phyloP scores from a whole-genome alignment of 2,797 vertebrate genomes.

The Acestrorhynchus altus region DNA sequence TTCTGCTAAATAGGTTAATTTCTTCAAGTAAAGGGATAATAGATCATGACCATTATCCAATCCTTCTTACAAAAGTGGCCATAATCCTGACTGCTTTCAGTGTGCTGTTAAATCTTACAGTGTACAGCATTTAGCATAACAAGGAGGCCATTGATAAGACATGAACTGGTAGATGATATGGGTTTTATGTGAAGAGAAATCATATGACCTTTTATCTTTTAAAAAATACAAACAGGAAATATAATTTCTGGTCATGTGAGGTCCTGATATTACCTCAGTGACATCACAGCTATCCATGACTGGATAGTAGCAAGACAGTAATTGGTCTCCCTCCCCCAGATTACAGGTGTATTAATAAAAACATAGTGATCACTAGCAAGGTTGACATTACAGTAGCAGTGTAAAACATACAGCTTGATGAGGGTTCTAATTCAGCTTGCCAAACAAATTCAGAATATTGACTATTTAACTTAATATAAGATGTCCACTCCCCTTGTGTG shows the following conservation, averaged over 20 bases:
- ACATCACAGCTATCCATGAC: too few species aligned
- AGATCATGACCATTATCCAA: constrained; percentile 4
- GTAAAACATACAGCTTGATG: too few species aligned
- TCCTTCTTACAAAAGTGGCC: constrained; percentile 3
- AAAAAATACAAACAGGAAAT: neutral
- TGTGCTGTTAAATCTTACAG: too few species aligned
- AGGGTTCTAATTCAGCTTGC: too few species aligned
- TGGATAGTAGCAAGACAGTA: too few species aligned
- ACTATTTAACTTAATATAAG: too few species aligned
- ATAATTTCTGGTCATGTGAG: neutral
- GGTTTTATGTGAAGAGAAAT: neutral
- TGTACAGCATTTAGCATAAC: neutral
- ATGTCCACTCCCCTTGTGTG: too few species aligned
- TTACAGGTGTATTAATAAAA: too few species aligned
- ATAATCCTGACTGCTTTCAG: neutral
- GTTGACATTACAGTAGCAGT: too few species aligned
- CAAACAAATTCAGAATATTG: too few species aligned
- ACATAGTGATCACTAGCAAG: too few species aligned
- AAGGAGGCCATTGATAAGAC: neutral
- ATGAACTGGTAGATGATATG: neutral
- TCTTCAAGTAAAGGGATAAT: neutral
- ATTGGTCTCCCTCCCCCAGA: too few species aligned
- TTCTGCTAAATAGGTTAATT: neutral
- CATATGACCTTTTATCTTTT: neutral
- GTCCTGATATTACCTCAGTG: neutral